A percentile compares a stretch with the other conserved stretches of the same genome.
Evolutionary conservation across 1,140 invertebrate species (phyloP).

Genomic region (Saccostrea glomerata): DNA sequence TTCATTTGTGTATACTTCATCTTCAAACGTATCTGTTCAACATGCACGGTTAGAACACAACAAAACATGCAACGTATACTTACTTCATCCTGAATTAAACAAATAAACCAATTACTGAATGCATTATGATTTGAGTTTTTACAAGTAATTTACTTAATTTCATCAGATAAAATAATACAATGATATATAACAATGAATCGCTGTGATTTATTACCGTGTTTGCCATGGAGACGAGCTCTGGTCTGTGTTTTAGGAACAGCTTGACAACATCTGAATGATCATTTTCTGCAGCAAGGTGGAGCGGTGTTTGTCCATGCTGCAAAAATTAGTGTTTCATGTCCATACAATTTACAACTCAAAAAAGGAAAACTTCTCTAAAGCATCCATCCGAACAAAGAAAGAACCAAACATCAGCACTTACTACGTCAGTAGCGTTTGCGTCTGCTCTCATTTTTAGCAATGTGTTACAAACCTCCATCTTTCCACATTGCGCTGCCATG

Average conservation of each 20-base stretch:
- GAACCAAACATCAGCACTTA: constrained; percentile 80
- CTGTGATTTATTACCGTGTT: constrained; percentile 84
- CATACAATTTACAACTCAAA: too few species aligned
- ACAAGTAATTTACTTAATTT: background rate
- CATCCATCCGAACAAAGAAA: background rate
- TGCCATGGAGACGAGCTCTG: constrained; percentile 86
- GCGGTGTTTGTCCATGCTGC: constrained; percentile 82
- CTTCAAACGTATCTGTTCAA: background rate
- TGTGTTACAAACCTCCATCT: constrained; percentile 94
- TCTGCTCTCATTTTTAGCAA: constrained; percentile 97
- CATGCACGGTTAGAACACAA: background rate
- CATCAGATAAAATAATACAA: background rate
- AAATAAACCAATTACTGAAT: too few species aligned
- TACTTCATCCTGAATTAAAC: constrained; percentile 38
- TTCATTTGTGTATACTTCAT: background rate
- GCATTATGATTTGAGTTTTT: background rate
- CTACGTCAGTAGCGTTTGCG: constrained; percentile 96
- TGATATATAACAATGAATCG: background rate
- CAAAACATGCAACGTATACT: constrained; percentile 24
- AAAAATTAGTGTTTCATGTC: constrained; percentile 6
- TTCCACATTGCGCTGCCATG: constrained; percentile 89
- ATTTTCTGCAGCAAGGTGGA: constrained; percentile 94
- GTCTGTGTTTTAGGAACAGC: constrained; percentile 96
- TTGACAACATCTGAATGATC: constrained; percentile 99
- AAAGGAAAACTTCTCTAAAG: too few species aligned